These are phyloP conservation scores for Drosophila cognata DNA, from an alignment of 2,888 invertebrate genomes.

Conservation along the genomic window DNA sequence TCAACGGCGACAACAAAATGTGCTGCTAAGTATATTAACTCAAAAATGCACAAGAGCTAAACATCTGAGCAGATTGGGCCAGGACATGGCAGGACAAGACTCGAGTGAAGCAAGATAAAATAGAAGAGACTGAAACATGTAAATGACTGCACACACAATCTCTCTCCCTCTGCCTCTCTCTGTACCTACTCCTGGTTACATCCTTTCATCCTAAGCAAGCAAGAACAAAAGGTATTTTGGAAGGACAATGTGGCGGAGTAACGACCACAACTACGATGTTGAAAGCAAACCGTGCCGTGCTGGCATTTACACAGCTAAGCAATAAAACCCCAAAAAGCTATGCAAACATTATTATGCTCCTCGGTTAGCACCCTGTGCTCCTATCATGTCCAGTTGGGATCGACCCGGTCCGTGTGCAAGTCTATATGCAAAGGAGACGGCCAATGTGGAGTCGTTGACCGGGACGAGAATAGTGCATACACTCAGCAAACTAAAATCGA, in stretches of 20 bases:
- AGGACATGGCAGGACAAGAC: neutral
- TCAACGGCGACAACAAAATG: conserved; percentile 67
- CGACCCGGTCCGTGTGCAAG: conserved; percentile 6
- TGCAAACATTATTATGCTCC: conserved; percentile 76
- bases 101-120: conserved; percentile 33
- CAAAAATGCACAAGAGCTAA: conserved; percentile 72
- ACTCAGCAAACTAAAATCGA: neutral
- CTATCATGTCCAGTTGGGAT: conserved; percentile 28
- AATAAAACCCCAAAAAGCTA: conserved; percentile 76
- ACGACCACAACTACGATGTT: conserved; percentile 33
- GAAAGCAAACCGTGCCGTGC: conserved; percentile 57
- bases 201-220: conserved; percentile 4
- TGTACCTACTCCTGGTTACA: conserved; percentile 14
- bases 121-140: conserved; percentile 63
- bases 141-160: conserved; percentile 61
- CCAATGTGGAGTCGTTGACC: conserved; percentile 37
- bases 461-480: conserved; percentile 7
- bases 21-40: conserved; percentile 76
- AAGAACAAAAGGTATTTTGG: conserved; percentile 56
- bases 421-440: conserved; percentile 41
- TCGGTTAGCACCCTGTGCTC: conserved; percentile 28
- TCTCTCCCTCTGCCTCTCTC: neutral
- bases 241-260: conserved; percentile 56
- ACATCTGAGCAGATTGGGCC: conserved; percentile 38
- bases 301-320: conserved; percentile 73